Conservation (phyloP, 1,140 invertebrate genomes). For the Zaprionus vittiger region DNA sequence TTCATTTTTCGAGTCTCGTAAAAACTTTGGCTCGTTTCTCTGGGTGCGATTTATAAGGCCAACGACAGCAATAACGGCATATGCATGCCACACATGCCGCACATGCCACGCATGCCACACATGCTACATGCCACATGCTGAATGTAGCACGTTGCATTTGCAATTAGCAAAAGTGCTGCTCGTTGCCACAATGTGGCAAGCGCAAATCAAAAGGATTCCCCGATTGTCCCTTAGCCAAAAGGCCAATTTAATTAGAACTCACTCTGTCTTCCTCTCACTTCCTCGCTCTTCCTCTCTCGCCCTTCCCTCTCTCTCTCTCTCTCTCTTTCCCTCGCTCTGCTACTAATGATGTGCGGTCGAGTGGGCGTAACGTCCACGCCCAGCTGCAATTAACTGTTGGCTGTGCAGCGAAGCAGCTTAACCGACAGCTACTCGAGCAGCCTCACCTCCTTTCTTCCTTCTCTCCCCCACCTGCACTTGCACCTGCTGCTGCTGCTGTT, state of each 20-base stretch:
- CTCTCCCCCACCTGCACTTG: neutral
- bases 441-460: neutral
- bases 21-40: conserved; percentile 70
- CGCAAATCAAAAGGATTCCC: conserved; percentile 51
- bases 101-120: conserved; percentile 2
- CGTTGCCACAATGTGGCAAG: conserved; percentile 35
- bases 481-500: neutral
- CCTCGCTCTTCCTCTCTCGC: conserved; percentile 12
- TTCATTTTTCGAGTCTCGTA: conserved; percentile 51
- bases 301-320: neutral
- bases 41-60: conserved; percentile 66
- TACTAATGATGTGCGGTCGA: conserved; percentile 3
- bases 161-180: conserved; percentile 73
- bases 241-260: conserved; percentile 57
- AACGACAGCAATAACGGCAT: conserved; percentile 58
- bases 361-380: conserved; percentile 3
- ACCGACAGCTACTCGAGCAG: neutral
- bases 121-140: neutral
- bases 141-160: conserved; percentile 17
- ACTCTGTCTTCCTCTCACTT: conserved; percentile 54
- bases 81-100: conserved; percentile 8
- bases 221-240: conserved; percentile 47
- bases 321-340: neutral
- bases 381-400: conserved; percentile 46
- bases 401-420: conserved; percentile 39